Base-by-base conservation (phyloP, 2,113 vertebrate genomes). In the Thalassarche chlororhynchos region DNA sequence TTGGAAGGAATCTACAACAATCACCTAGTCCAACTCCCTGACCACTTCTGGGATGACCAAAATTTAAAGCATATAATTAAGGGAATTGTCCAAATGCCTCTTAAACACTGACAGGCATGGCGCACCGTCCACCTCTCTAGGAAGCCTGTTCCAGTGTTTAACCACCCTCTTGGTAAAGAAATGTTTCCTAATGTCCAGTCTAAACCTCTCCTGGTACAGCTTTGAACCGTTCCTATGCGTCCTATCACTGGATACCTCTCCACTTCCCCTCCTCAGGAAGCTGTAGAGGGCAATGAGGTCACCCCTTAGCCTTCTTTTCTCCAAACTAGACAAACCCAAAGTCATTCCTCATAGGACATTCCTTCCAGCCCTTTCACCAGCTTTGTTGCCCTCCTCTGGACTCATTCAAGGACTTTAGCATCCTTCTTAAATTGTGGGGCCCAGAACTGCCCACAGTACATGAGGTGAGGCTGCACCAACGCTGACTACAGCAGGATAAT, bases 401-500 rank as follows among this genome's bases (percentile, higher is more conserved):
- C 2, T 1, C 26, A 7, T 49, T 58, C 14, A 49, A 34, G 21
- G n/a, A 34, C 17, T 15, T 54, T 31, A 24, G 5, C 38, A 44
- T 31, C 28, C 10, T 55, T 46, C 64, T 65, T 29, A 49, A 34
- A 15, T 29, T 17, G 44, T 7, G 44, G 13, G 14, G 6, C n/a
- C 24, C 42, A 57, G 71, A 55, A 75, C 40, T 47, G 17, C 28
- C 21, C 14, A 11, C 21, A 18, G 14, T 9, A 12, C 14, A 64
- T 9, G 5, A 18, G 29, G 2, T 15, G 29, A 49, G 44, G 16
- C 46, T 1, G 1, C 57, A 36, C 17, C 11, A 52, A 4, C 5
- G 14, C 55, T 65, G 10, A 54, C 21, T 14, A 14, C 10, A 62
- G 26, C 2, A 12, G 29, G 17, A 34, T 12, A 20, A 28, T 17